Evolutionary conservation across 2,113 vertebrate genomes (phyloP).

Genomic region (Paedocypris sp.): DNA sequence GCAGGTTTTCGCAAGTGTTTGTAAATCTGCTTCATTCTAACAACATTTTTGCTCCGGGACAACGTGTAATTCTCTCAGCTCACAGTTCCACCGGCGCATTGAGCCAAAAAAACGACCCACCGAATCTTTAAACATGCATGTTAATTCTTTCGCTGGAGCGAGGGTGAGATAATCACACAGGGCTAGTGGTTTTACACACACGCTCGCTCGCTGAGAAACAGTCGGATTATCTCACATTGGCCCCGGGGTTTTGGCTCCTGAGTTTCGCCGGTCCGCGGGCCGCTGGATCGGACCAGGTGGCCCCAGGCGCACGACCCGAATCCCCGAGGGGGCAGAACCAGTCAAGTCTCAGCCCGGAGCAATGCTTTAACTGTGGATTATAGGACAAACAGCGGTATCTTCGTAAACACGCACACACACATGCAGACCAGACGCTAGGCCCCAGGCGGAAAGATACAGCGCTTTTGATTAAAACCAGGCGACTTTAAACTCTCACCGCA

Average conservation of each 20-base stretch:
- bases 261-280: conserved; percentile 42
- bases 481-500: conserved; percentile 44
- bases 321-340: conserved; percentile 34
- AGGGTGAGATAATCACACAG: conserved; percentile 43
- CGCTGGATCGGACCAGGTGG: conserved; percentile 44
- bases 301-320: conserved; percentile 47
- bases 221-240: conserved; percentile 51
- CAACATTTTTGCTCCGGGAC: conserved; percentile 6
- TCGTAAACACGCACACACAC: conserved; percentile 26
- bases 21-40: neutral
- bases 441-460: conserved; percentile 37
- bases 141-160: conserved; percentile 35
- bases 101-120: conserved; percentile 36
- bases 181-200: conserved; percentile 13
- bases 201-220: conserved; percentile 33
- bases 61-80: conserved; percentile 39
- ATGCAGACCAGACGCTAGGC: conserved; percentile 29
- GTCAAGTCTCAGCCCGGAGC: conserved; percentile 17
- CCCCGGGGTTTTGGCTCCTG: conserved; percentile 47
- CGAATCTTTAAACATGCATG: conserved; percentile 45
- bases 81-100: neutral
- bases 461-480: conserved; percentile 31
- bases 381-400: conserved; percentile 54
- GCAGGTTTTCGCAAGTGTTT: neutral
- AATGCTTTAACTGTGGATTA: conserved; percentile 50